Base-by-base conservation (phyloP, 2,888 invertebrate species). In the Platycnemis pennipes region DNA sequence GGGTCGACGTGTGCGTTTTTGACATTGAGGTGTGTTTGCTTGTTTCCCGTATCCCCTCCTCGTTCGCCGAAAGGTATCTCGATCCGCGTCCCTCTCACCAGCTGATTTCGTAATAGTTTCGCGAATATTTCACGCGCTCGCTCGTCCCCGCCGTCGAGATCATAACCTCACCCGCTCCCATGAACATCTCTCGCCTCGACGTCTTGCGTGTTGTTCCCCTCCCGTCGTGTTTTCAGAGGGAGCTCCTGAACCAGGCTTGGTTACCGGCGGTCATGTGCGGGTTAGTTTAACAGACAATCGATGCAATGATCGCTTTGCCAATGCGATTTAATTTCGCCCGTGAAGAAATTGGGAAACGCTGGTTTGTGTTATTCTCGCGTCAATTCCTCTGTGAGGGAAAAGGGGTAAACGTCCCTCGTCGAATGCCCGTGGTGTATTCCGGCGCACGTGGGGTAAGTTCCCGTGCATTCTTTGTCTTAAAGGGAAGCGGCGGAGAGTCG, bases 101-200 rank as follows among this genome's bases (percentile, higher is more conserved):
- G 87, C 87, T 87, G 87, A 87, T 87, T 87, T 87, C 87, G n/a
- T 87, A 44, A 87, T 87, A 77, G 87, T 87, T 44, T 87, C 45
- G 87, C 87, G 87, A 45, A 46, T 87, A 45, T 87, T 87, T 87
- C 77, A 26, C 77, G 13, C 77, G 77, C 31, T 77, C 77, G 22
- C 26, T 26, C 26, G 8, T 22, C 56, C 56, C 53, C 4, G 53
- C 53, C 53, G 63, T 63, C 26, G 26, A 11, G 49, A n/a, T n/a
- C n/a, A n/a, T n/a, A n/a, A n/a, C n/a, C n/a, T n/a, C n/a, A n/a
- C n/a, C n/a, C n/a, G 63, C 63, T 63, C 26, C 63, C n/a, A 1
- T 37, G 77, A 77, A 44, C 86, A n/a, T n/a, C 22, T 19, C 13
- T 42, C 22, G 42, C 42, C 16, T 31, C 77, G 31, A 2, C 2